Conservation (phyloP, 2,113 vertebrate species). For the Ochotona curzoniae region DNA sequence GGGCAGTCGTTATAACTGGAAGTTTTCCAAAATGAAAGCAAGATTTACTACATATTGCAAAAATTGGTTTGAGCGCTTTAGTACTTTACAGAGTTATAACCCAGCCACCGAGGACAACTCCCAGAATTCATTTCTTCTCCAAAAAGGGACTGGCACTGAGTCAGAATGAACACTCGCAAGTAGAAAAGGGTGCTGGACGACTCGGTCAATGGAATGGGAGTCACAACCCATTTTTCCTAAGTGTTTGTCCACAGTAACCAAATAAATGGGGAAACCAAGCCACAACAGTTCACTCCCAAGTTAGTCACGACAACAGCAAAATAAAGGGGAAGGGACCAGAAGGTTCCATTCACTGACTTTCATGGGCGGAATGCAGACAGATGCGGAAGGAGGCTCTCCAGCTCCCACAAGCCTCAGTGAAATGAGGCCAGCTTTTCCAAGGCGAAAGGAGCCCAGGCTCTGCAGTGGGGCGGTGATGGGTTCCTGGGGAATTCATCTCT, state of each 20-base stretch:
- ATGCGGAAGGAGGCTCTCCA: slow-evolving; percentile 43
- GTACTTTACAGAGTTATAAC: slow-evolving; percentile 85
- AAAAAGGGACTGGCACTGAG: slow-evolving; percentile 70
- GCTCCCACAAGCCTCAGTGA: background rate
- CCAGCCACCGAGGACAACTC: slow-evolving; percentile 84
- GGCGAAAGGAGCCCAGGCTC: slow-evolving; percentile 22
- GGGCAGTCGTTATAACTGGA: slow-evolving; percentile 85
- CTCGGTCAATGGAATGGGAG: slow-evolving; percentile 59
- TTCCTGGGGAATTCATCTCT: slow-evolving; percentile 41
- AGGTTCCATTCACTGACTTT: slow-evolving; percentile 20
- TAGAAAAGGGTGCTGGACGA: slow-evolving; percentile 77
- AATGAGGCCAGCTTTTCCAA: background rate
- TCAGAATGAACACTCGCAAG: slow-evolving; percentile 75
- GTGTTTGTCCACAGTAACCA: slow-evolving; percentile 52
- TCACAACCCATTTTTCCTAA: slow-evolving; percentile 49
- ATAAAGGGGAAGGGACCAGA: background rate
- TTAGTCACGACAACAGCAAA: slow-evolving; percentile 26
- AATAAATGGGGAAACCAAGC: slow-evolving; percentile 46
- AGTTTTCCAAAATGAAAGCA: slow-evolving; percentile 87
- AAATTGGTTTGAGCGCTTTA: slow-evolving; percentile 86
- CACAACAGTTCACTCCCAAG: background rate
- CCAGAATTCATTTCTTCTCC: slow-evolving; percentile 80
- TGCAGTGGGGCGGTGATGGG: slow-evolving; percentile 8
- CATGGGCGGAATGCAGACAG: background rate
- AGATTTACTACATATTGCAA: slow-evolving; percentile 87